phyloP scores from a whole-genome alignment of 2,888 invertebrate species.

The Cheilosia variabilis region DNA sequence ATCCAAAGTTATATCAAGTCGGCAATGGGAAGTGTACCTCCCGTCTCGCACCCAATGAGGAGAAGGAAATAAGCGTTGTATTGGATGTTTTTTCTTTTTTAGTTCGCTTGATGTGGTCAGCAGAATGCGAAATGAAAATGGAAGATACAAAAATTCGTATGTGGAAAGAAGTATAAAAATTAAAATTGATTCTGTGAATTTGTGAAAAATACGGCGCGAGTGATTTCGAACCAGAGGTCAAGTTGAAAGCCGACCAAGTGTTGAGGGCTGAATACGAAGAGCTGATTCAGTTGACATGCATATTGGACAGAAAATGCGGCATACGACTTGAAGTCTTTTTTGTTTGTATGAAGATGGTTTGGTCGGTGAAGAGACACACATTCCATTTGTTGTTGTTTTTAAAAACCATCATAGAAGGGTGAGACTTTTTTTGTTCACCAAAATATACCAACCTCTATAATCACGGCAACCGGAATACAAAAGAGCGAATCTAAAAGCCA shows the following conservation, averaged over 20 bases:
- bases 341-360: too few species aligned
- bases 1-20: constrained; percentile 8
- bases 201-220: constrained; percentile 49
- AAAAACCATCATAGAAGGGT: too few species aligned
- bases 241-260: constrained; percentile 26
- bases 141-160: constrained; percentile 36
- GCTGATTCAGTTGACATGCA: background rate
- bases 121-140: constrained; percentile 54
- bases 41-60: background rate
- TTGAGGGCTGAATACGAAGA: background rate
- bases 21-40: background rate
- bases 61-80: constrained; percentile 23
- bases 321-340: background rate
- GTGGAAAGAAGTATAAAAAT: constrained; percentile 21
- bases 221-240: constrained; percentile 46
- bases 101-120: constrained; percentile 27
- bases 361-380: too few species aligned
- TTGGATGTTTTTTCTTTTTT: constrained; percentile 7
- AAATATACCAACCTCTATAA: too few species aligned
- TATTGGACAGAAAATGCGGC: background rate
- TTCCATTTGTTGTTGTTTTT: too few species aligned
- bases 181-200: constrained; percentile 61
- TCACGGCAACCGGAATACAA: too few species aligned
- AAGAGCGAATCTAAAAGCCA: too few species aligned
- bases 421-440: too few species aligned